Conservation (phyloP, 2,113 vertebrate genomes). For the Okapia johnstoni region DNA sequence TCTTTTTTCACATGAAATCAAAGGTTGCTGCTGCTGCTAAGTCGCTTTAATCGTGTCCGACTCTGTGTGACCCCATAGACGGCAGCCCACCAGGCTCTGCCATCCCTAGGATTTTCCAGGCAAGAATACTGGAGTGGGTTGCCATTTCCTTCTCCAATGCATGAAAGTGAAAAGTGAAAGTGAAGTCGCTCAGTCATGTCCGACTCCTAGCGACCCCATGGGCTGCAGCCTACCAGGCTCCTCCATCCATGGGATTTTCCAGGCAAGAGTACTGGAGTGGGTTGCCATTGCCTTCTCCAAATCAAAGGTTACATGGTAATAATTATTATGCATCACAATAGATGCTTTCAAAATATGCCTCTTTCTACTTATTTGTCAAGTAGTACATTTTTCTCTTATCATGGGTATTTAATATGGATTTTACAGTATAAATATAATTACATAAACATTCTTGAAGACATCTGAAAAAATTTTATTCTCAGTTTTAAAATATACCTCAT, state of each 20-base stretch:
- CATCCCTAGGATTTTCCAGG: too few relatives aligned
- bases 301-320: background rate
- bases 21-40: background rate
- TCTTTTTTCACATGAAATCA: background rate
- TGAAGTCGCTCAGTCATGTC: too few relatives aligned
- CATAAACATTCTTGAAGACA: background rate
- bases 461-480: background rate
- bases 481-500: background rate
- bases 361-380: background rate
- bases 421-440: background rate
- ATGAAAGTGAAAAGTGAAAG: too few relatives aligned
- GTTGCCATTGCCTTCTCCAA: background rate
- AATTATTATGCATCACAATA: background rate
- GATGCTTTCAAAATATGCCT: conserved; percentile 17
- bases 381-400: background rate
- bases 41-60: too few relatives aligned
- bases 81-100: too few relatives aligned
- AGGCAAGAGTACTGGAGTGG: too few relatives aligned
- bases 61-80: too few relatives aligned
- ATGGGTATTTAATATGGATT: background rate
- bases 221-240: too few relatives aligned
- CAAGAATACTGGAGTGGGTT: too few relatives aligned
- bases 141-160: too few relatives aligned
- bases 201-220: too few relatives aligned
- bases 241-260: too few relatives aligned